Base-by-base conservation (phyloP, 53 echinoderm and acorn worm species). In the Apostichopus leukothele region DNA sequence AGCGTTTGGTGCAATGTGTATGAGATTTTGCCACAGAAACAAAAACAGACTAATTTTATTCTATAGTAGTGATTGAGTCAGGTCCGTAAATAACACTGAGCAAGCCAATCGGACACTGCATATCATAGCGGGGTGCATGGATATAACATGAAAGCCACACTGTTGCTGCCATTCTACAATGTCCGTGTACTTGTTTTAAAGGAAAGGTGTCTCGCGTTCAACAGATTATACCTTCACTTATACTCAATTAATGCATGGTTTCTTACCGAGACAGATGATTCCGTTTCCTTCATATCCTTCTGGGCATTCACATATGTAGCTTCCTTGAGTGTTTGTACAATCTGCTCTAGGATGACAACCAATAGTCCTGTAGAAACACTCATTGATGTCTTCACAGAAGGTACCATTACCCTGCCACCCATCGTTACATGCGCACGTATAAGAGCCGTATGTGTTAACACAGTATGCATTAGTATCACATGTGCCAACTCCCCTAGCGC, bases 341-440 rank as follows among this genome's bases (percentile, higher is more conserved):
- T 59, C 75, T 5, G 93, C 83, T 60, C 83, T 87, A 18, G 88
- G 19, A 52, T 88, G 60, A 68, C 93, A 93, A 4, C 86, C 88
- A 7, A 79, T 79, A 1, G 25, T 51, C 52, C 86, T 54, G 12
- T 73, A n/a, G 22, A 83, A 75, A 90, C 96, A 96, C 83, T 96
- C 96, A 83, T 94, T 76, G 73, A 91, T 90, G 75, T 93, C 93
- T 83, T 52, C 9, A 90, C 84, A 90, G 19, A 20, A 51, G 11
- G 83, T 83, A 53, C 83, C 83, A 61, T 94, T 88, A 10, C 96
- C 96, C 20, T 91, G 88, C 79, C 90, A 96, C 10, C 96, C 96
- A 50, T 71, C 39, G 16, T 83, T 83, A 87, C 96, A 96, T 8
- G 79, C 78, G 84, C 96, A 96, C 16, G 39, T 73, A 76, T 79